A percentile compares a stretch with the other conserved stretches of the same genome.
These are phyloP conservation scores for Amblyraja radiata DNA, from an alignment of 2,797 vertebrate genomes.

Conservation along the genomic window DNA sequence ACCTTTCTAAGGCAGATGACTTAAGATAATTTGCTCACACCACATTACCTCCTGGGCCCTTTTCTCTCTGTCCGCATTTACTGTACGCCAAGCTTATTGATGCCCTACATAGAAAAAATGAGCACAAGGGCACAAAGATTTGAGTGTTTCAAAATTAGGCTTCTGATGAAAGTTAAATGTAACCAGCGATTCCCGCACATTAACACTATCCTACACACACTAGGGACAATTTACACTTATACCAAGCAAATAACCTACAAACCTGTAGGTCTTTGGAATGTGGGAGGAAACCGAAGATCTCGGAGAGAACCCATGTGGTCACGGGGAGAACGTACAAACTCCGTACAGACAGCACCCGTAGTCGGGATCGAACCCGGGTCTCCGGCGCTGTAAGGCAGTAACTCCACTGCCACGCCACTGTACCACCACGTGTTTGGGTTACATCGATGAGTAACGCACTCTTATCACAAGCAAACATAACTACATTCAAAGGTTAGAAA, in stretches of 20 bases:
- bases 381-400: too few relatives aligned
- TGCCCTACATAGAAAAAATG: background rate
- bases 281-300: too few relatives aligned
- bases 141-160: background rate
- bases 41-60: too few relatives aligned
- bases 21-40: background rate
- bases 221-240: too few relatives aligned
- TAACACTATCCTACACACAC: too few relatives aligned
- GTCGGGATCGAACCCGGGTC: too few relatives aligned
- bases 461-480: background rate
- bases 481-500: slow-evolving; percentile 1
- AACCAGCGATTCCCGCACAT: background rate
- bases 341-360: too few relatives aligned
- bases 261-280: too few relatives aligned
- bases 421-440: background rate
- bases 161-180: background rate
- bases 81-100: background rate
- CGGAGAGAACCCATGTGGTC: too few relatives aligned
- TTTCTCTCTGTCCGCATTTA: background rate
- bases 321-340: too few relatives aligned
- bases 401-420: too few relatives aligned
- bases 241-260: too few relatives aligned
- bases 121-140: background rate
- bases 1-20: background rate
- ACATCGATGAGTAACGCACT: background rate